These are phyloP conservation scores for Crossaster papposus DNA, from an alignment of 53 echinoderm and acorn worm genomes.

Conservation along the genomic window DNA sequence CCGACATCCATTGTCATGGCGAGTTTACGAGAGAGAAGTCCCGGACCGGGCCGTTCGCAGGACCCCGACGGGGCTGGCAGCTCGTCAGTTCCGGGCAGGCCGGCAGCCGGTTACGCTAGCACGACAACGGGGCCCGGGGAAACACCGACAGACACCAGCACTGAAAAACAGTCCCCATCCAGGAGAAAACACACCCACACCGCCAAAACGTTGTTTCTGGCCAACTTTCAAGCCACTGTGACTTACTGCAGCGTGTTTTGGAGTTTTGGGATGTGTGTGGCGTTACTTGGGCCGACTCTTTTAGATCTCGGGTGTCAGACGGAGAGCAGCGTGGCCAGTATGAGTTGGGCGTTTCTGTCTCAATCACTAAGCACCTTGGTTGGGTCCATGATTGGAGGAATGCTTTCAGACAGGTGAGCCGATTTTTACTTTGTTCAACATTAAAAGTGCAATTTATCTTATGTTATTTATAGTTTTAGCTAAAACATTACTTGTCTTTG, in stretches of 20 bases:
- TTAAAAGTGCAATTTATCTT: background rate
- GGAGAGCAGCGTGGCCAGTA: constrained; percentile 78
- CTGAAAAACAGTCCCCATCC: background rate
- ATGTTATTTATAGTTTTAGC: background rate
- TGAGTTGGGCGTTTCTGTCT: constrained; percentile 93
- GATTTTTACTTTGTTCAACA: background rate
- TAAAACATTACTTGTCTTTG: no score
- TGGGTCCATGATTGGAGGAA: constrained; percentile 94
- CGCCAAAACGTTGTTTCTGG: constrained; percentile 72
- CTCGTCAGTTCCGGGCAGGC: constrained; percentile 24
- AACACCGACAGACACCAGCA: background rate
- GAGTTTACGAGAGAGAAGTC: constrained; percentile 46
- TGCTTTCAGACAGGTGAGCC: constrained; percentile 93
- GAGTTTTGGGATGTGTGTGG: constrained; percentile 99
- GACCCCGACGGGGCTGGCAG: background rate
- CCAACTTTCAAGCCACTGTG: constrained; percentile 86
- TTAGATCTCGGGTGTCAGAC: constrained; percentile 95
- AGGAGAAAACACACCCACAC: constrained; percentile 27
- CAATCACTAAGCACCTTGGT: constrained; percentile 92
- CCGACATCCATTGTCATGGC: background rate
- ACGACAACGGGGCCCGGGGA: background rate
- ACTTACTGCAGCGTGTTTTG: constrained; percentile 98
- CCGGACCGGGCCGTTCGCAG: background rate
- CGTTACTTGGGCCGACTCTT: constrained; percentile 91
- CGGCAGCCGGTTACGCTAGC: constrained; percentile 24